Base-by-base conservation (phyloP, 2,797 vertebrate genomes). In the Mormyrus hasselquistii region DNA sequence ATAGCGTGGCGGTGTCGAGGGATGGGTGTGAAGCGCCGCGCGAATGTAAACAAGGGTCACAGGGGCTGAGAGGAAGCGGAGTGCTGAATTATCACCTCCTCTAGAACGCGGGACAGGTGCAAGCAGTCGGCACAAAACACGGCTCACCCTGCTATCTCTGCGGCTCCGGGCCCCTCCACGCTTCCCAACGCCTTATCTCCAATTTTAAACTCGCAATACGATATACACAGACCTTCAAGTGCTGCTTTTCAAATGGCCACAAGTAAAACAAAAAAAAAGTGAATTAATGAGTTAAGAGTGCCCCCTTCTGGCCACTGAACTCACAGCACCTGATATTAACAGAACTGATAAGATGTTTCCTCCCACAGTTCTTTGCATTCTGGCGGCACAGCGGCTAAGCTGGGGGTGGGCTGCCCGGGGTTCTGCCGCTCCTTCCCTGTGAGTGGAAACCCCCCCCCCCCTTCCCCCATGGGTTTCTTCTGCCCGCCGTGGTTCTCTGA, bases 221-320 rank as follows among this genome's bases (percentile, higher is more conserved):
- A 86, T 86, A 29, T 52, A 5, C 25, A 53, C 88, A 86, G 25
- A 85, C 49, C 25, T 65, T 65, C 16, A n/a, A 49, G 12, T 34
- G 52, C 22, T 89, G 47, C 44, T 85, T 41, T 88, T 59, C 57
- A 52, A 89, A 22, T 16, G 10, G 73, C 50, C 9, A 85, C 59
- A 62, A 7, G 49, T 29, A 8, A 22, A 65, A 29, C 1, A 25
- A 57, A 38, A 55, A 53, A 49, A 65, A 10, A 3, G 10, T 2
- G 76, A 88, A 84, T 52, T 52, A 87, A 49, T 86, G 82, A 89
- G 49, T 47, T 47, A 86, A 89, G 47, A 88, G 50, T 83, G 88
- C 90, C 90, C 88, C 89, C 90, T 89, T 88, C 47, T 90, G 90
- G 76, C 59, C 22, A 82, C n/a, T 4, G 16, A 44, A 38, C 38